A percentile compares a stretch with the other conserved stretches of the same genome.
phyloP scores from a whole-genome alignment of 2,113 vertebrate species.

The Actinemys pallida region DNA sequence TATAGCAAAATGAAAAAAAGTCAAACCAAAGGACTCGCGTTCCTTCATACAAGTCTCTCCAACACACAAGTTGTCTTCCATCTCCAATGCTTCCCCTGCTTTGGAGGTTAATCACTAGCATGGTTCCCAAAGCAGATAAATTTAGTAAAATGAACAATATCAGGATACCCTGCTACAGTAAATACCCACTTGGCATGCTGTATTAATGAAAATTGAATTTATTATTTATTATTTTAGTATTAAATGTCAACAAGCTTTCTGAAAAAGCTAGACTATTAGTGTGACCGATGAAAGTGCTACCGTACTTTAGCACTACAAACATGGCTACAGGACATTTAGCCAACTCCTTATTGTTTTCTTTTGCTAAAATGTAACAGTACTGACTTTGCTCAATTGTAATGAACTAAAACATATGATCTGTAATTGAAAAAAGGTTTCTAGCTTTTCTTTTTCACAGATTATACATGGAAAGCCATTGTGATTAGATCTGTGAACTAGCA shows the following conservation, averaged over 20 bases:
- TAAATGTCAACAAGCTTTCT: constrained; percentile 51
- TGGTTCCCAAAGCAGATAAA: rapidly evolving
- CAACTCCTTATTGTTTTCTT: constrained; percentile 41
- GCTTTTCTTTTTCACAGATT: not conserved
- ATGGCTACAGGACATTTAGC: constrained; percentile 64
- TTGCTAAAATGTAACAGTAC: constrained; percentile 30
- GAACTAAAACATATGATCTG: not conserved
- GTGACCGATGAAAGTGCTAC: constrained; percentile 68
- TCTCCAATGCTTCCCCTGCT: not conserved
- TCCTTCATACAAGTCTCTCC: constrained; percentile 19
- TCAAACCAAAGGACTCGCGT: not conserved
- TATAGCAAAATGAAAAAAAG: constrained; percentile 41
- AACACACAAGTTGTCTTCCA: constrained; percentile 1
- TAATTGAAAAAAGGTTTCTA: constrained; percentile 5
- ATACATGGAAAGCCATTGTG: constrained; percentile 17
- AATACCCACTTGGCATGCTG: constrained; percentile 58
- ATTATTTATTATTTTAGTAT: constrained; percentile 68
- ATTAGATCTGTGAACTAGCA: not conserved
- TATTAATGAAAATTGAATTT: constrained; percentile 69
- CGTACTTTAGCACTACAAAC: constrained; percentile 51
- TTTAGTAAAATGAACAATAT: constrained; percentile 21
- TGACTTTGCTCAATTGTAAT: constrained; percentile 46
- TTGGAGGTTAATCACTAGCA: constrained; percentile 2
- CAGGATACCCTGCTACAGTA: not conserved
- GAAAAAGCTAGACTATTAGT: constrained; percentile 70